Conservation (phyloP, 2,797 vertebrate genomes). For the Onychomys torridus region DNA sequence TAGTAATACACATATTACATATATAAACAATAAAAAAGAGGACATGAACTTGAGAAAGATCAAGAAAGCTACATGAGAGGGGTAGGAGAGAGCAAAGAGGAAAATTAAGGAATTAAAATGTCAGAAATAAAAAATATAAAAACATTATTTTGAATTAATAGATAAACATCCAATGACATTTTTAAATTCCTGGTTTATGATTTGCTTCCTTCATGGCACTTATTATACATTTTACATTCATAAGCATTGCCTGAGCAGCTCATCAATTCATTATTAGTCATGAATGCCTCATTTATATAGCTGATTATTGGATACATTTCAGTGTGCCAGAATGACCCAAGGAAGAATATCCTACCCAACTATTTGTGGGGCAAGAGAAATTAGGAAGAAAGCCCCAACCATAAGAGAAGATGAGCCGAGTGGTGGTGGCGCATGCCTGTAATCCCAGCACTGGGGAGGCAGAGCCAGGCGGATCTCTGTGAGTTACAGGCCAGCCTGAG, state of each 20-base stretch:
- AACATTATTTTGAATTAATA: background rate
- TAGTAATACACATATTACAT: background rate
- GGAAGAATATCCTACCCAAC: background rate
- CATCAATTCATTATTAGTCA: conserved; percentile 1
- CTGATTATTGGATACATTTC: background rate
- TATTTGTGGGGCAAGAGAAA: background rate
- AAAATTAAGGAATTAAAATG: background rate
- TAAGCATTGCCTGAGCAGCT: background rate
- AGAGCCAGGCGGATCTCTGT: too few relatives aligned
- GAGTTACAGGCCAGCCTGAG: too few relatives aligned
- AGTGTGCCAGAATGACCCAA: background rate
- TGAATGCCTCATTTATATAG: background rate
- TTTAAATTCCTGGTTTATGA: background rate
- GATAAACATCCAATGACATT: background rate
- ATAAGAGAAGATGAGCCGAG: background rate
- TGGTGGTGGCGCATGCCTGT: too few relatives aligned
- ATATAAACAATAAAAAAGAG: background rate
- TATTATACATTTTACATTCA: conserved; percentile 49
- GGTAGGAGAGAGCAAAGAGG: background rate
- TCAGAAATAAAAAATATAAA: background rate
- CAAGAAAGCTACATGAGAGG: background rate
- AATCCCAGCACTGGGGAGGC: too few relatives aligned
- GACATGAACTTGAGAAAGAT: background rate
- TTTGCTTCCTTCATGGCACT: conserved; percentile 4
- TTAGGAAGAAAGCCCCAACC: background rate